phyloP scores from a whole-genome alignment of 2,113 vertebrate species.

The Sorex araneus region DNA sequence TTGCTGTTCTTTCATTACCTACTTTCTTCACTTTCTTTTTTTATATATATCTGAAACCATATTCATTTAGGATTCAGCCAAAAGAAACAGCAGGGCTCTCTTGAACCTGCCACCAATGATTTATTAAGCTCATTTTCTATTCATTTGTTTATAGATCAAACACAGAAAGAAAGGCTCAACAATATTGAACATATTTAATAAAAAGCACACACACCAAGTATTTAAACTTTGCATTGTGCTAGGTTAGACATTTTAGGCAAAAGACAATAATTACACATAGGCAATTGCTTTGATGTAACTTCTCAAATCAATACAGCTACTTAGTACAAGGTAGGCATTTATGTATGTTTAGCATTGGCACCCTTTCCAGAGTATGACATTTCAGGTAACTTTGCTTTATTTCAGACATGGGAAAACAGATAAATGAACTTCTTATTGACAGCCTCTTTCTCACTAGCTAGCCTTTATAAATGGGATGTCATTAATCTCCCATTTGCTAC shows the following conservation, averaged over 20 bases:
- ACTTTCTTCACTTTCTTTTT: conserved; percentile 62
- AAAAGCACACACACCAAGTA: conserved; percentile 71
- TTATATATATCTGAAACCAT: conserved; percentile 72
- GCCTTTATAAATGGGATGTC: conserved; percentile 64
- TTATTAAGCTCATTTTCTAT: conserved; percentile 89
- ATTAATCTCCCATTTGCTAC: conserved; percentile 28
- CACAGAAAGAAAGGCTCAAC: conserved; percentile 79
- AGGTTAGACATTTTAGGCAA: conserved; percentile 72
- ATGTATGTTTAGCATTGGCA: conserved; percentile 61
- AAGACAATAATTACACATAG: conserved; percentile 86
- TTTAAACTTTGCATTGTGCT: conserved; percentile 79
- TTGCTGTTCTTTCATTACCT: conserved; percentile 77
- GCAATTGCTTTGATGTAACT: conserved; percentile 79
- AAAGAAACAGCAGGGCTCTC: conserved; percentile 81
- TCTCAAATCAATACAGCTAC: conserved; percentile 87
- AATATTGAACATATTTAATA: conserved; percentile 85
- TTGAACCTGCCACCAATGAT: conserved; percentile 88
- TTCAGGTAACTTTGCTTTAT: conserved; percentile 71
- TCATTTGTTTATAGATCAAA: conserved; percentile 90
- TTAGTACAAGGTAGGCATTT: conserved; percentile 79
- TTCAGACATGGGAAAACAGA: conserved; percentile 68
- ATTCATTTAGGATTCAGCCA: conserved; percentile 81
- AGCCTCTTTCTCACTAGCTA: conserved; percentile 67
- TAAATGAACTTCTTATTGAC: conserved; percentile 76
- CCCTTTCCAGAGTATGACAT: conserved; percentile 54